These are phyloP conservation scores for Leucoraja erinaceus DNA, from an alignment of 2,113 vertebrate genomes.

Conservation along the genomic window DNA sequence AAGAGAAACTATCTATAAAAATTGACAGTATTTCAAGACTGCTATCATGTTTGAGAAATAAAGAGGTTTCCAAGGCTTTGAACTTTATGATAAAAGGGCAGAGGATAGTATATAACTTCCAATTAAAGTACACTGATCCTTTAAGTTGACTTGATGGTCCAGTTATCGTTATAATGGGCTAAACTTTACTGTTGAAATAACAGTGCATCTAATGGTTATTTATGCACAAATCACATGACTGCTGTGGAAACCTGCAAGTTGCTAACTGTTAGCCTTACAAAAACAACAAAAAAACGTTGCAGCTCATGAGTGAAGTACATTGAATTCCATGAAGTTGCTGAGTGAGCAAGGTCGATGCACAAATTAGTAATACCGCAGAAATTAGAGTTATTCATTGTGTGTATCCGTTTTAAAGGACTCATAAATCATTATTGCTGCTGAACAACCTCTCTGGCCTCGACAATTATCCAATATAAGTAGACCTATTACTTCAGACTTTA, in stretches of 20 bases:
- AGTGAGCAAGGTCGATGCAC: background rate
- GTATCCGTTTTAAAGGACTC: background rate
- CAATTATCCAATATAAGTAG: background rate
- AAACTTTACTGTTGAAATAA: background rate
- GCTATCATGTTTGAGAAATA: background rate
- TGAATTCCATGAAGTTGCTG: background rate
- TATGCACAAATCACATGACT: background rate
- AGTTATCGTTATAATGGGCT: background rate
- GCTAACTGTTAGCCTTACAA: background rate
- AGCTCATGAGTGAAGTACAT: background rate
- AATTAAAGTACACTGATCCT: background rate
- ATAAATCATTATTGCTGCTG: background rate
- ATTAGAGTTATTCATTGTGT: background rate
- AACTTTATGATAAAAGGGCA: conserved; percentile 18
- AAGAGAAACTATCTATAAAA: background rate
- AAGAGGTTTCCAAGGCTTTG: background rate
- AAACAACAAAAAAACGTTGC: no score
- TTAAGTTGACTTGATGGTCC: conserved; percentile 15
- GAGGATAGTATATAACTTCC: background rate
- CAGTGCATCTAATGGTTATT: background rate
- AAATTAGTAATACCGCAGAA: no score
- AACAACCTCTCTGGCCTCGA: background rate
- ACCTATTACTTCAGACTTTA: background rate
- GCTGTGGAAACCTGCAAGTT: background rate
- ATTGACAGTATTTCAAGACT: background rate